Base-by-base conservation (phyloP, 2,888 invertebrate genomes). In the Agonopterix subpropinquella region DNA sequence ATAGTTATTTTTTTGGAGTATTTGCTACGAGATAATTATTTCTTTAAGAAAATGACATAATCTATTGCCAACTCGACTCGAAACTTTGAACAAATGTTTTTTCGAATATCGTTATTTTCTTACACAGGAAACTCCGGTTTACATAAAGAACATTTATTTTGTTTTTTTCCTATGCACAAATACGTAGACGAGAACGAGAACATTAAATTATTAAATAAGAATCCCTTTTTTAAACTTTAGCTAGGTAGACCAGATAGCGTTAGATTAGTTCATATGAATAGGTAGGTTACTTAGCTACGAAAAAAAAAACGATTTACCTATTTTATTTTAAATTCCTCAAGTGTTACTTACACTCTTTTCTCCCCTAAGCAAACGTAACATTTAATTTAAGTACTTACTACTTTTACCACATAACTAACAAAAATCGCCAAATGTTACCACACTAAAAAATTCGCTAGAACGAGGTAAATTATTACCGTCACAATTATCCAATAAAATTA, bases 371-470 rank as follows among this genome's bases (percentile, higher is more conserved):
- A 83, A 86, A 86, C 81, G 66, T 81, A 87, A 86, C 85, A 83
- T 60, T 73, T 70, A 73, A 54, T 39, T 39, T 39, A 39, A 39
- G 39, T 39, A 39, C 10, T 59, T 62, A 70, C 77, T 76, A 81
- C 73, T 50, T 69, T 70, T 67, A 79, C 75, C 70, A 80, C 71
- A 73, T 77, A 78, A 79, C 75, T 77, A 83, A 81, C 77, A 72
- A 66, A 47, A 80, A 70, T 70, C 74, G 73, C 70, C 69, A 72
- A 18, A 71, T 71, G 66, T 77, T 81, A 83, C 77, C 73, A 82
- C 77, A 74, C 84, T 80, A 83, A 85, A 42, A 78, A 86, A 82
- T 87, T 87, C 74, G 73, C 86, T 87, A 86, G 67, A 72, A 78
- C 72, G 68, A 76, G 64, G 70, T 67, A 71, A 73, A 70, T 70